A percentile compares a stretch with the other conserved stretches of the same genome.
These are phyloP conservation scores for Charanyca ferruginea DNA, from an alignment of 2,888 invertebrate genomes.

Conservation along the genomic window DNA sequence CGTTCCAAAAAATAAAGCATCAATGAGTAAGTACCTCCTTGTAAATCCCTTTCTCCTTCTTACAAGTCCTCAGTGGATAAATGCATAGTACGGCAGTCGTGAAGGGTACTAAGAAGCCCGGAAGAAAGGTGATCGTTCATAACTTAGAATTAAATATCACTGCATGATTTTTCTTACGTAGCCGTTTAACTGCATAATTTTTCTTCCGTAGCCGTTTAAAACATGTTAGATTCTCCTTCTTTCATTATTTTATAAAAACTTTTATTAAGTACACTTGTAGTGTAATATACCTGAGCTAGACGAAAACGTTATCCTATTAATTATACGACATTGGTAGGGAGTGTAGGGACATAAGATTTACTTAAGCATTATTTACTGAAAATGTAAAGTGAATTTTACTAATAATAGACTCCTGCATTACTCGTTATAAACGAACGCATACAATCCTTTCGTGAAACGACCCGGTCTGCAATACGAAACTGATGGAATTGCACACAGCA, in stretches of 20 bases:
- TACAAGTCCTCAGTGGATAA: neutral
- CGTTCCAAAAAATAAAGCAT: neutral
- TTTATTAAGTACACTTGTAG: neutral
- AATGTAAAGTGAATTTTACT: constrained; percentile 18
- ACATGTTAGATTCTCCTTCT: neutral
- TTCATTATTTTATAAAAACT: neutral
- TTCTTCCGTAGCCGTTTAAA: neutral
- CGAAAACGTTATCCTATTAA: neutral
- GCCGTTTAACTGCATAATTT: neutral
- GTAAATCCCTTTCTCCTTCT: too few species aligned
- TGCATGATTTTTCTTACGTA: neutral
- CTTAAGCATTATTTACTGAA: constrained; percentile 6
- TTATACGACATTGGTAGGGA: too few species aligned
- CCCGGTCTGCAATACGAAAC: constrained; percentile 75
- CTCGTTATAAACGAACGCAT: constrained; percentile 37
- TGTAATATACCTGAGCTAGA: neutral
- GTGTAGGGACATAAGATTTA: constrained; percentile 4
- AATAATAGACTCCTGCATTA: constrained; percentile 29
- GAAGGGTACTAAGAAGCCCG: too few species aligned
- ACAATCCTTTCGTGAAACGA: constrained; percentile 61
- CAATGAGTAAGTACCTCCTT: too few species aligned
- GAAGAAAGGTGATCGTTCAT: neutral
- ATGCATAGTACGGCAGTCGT: neutral
- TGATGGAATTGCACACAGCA: constrained; percentile 85
- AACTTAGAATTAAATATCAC: neutral